phyloP scores from a whole-genome alignment of 1,140 invertebrate species.

The Zaprionus kolodkinae region DNA sequence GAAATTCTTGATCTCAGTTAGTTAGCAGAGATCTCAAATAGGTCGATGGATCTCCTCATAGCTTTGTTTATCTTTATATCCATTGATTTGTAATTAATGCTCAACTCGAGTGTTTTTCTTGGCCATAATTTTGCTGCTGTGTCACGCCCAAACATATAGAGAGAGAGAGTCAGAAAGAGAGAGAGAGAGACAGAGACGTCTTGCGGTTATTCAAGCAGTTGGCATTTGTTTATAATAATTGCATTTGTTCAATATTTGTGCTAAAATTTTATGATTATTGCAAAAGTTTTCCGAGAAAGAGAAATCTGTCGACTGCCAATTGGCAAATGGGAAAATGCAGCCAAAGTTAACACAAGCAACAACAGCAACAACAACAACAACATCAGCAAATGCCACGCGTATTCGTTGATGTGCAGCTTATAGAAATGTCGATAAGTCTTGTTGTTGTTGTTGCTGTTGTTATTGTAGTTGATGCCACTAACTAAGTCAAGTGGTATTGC shows the following conservation, averaged over 20 bases:
- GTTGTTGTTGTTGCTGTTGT: slow-evolving; percentile 34
- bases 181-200: too few relatives aligned
- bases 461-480: slow-evolving; percentile 48
- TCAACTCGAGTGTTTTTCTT: not conserved
- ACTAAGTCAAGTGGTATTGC: slow-evolving; percentile 53
- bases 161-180: too few relatives aligned
- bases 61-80: not conserved
- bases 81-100: not conserved
- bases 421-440: slow-evolving; percentile 42
- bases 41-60: not conserved
- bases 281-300: slow-evolving; percentile 75
- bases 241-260: slow-evolving; percentile 76
- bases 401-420: slow-evolving; percentile 28
- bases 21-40: not conserved
- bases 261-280: slow-evolving; percentile 78
- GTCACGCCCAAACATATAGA: slow-evolving; percentile 10
- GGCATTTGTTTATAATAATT: slow-evolving; percentile 70
- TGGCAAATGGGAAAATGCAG: slow-evolving; percentile 57
- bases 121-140: not conserved
- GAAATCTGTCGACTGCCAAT: slow-evolving; percentile 61
- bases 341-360: slow-evolving; percentile 30
- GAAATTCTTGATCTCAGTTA: not conserved
- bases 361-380: slow-evolving; percentile 22
- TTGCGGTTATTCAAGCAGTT: slow-evolving; percentile 15
- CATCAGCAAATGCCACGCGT: slow-evolving; percentile 31